A percentile compares a stretch with the other conserved stretches of the same genome.
Conservation (phyloP, 2,113 vertebrate species). For the Mastomys natalensis region DNA sequence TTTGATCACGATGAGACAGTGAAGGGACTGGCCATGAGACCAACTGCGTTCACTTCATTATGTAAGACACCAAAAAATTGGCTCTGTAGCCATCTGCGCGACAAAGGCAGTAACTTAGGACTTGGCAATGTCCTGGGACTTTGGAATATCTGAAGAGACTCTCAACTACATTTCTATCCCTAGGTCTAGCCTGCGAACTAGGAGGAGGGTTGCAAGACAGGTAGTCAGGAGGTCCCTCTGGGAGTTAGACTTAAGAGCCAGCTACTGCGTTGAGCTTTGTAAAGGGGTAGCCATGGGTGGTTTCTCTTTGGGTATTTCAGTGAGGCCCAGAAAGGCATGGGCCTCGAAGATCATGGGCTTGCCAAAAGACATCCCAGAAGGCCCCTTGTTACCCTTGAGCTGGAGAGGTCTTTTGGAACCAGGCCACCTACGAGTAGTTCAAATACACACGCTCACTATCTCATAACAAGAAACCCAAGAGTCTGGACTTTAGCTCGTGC, state of each 20-base stretch:
- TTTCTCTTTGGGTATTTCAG: background rate
- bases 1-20: background rate
- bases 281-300: background rate
- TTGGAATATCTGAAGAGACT: background rate
- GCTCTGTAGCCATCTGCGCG: constrained; percentile 26
- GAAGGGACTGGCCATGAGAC: background rate
- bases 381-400: background rate
- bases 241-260: background rate
- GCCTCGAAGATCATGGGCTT: too few relatives aligned
- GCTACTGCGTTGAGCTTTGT: background rate
- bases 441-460: background rate
- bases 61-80: background rate
- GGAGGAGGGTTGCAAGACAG: background rate
- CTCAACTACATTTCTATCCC: background rate
- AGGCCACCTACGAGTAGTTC: background rate
- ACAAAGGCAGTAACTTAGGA: background rate
- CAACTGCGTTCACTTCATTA: background rate
- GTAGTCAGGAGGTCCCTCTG: rapidly evolving
- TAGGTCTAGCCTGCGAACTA: background rate
- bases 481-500: background rate
- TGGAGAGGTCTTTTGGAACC: background rate
- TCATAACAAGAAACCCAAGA: background rate
- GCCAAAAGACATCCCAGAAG: too few relatives aligned
- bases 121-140: background rate
- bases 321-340: background rate